phyloP scores from a whole-genome alignment of 2,888 invertebrate genomes.

The Cheiracanthium punctorium region DNA sequence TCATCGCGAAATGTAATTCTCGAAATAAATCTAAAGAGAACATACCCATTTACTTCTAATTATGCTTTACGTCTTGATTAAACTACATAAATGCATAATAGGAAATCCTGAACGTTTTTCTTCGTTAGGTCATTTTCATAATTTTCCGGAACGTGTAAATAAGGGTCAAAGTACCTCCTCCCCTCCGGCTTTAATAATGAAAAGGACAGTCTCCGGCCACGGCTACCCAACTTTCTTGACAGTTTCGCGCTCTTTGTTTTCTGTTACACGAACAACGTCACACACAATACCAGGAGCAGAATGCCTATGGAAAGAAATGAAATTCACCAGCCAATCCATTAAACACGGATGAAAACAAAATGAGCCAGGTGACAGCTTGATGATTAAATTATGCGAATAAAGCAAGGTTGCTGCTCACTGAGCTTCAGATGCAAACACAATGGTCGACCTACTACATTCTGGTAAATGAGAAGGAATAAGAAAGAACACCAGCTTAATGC shows the following conservation, averaged over 20 bases:
- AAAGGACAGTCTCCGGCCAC: neutral
- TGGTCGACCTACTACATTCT: neutral
- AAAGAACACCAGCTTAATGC: neutral
- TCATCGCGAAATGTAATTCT: too few relatives aligned
- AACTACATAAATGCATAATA: too few relatives aligned
- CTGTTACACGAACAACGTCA: too few relatives aligned
- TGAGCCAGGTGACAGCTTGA: neutral
- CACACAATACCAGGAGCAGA: too few relatives aligned
- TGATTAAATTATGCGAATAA: slow-evolving; percentile 4
- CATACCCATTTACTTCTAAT: too few relatives aligned
- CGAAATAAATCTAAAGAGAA: too few relatives aligned
- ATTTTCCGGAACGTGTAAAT: too few relatives aligned
- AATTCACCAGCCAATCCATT: slow-evolving; percentile 1
- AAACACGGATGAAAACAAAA: neutral
- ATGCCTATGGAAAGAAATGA: too few relatives aligned
- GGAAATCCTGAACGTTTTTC: too few relatives aligned
- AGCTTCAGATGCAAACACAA: neutral
- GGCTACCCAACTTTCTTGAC: neutral
- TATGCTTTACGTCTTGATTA: too few relatives aligned
- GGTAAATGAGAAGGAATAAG: neutral
- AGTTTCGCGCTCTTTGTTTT: neutral
- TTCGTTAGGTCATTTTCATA: too few relatives aligned
- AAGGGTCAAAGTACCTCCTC: neutral
- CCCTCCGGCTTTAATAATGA: neutral
- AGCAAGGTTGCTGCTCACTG: neutral